Evolutionary conservation across 2,113 vertebrate genomes (phyloP).

Genomic region (Dascyllus trimaculatus): DNA sequence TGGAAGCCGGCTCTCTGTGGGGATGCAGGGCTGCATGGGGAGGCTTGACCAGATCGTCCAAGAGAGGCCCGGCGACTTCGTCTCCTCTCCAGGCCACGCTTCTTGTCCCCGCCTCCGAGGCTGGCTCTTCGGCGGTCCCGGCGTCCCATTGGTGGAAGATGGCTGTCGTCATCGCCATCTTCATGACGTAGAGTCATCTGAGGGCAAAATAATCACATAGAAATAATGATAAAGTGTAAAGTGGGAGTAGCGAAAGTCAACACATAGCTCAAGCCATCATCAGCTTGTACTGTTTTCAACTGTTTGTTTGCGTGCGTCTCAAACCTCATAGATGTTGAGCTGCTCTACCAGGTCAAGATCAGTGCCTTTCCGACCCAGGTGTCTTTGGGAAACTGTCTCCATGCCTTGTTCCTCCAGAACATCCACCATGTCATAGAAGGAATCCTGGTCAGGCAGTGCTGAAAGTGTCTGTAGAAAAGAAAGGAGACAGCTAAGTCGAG

Average conservation of each 20-base stretch:
- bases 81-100: slow-evolving; percentile 89
- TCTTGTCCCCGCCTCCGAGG: slow-evolving; percentile 75
- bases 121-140: slow-evolving; percentile 88
- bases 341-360: slow-evolving; percentile 95
- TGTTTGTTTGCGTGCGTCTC: not conserved
- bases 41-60: slow-evolving; percentile 84
- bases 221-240: no score
- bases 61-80: slow-evolving; percentile 92
- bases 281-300: not conserved
- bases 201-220: no score
- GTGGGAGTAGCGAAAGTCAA: no score
- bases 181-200: slow-evolving; percentile 90
- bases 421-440: slow-evolving; percentile 95
- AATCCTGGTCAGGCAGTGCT: slow-evolving; percentile 94
- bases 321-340: slow-evolving; percentile 96
- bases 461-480: slow-evolving; percentile 86
- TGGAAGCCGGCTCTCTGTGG: slow-evolving; percentile 73
- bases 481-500: not conserved
- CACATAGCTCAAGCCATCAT: no score
- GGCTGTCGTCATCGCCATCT: slow-evolving; percentile 88
- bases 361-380: slow-evolving; percentile 92
- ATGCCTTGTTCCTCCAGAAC: slow-evolving; percentile 94
- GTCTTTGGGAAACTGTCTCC: slow-evolving; percentile 89
- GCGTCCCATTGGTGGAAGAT: slow-evolving; percentile 83
- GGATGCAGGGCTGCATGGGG: slow-evolving; percentile 83